phyloP scores from a whole-genome alignment of 2,888 invertebrate genomes.

The Ceriagrion tenellum region DNA sequence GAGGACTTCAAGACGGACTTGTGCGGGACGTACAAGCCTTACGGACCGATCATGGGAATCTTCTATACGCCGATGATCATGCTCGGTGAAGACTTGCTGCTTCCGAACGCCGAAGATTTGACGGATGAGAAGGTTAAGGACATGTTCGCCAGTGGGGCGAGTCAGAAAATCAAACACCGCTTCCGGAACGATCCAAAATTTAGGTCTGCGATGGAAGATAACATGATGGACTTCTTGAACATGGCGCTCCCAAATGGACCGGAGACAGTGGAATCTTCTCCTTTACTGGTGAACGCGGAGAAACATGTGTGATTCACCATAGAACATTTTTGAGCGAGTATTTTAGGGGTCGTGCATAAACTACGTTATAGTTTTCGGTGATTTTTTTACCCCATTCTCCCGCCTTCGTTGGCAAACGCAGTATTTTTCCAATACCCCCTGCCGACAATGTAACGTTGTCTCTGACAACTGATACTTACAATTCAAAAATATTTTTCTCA shows the following conservation, averaged over 20 bases:
- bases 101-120: conserved; percentile 32
- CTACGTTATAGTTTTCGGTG: too few relatives aligned
- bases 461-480: too few relatives aligned
- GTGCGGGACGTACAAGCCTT: not conserved
- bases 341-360: too few relatives aligned
- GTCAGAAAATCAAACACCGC: not conserved
- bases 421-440: too few relatives aligned
- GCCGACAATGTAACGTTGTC: too few relatives aligned
- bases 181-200: not conserved
- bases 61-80: not conserved
- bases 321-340: too few relatives aligned
- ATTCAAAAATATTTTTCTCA: too few relatives aligned
- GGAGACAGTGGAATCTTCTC: not conserved
- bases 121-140: conserved; percentile 10
- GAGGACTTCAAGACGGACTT: not conserved
- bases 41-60: not conserved
- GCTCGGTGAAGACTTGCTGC: conserved; percentile 28
- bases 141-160: not conserved
- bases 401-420: too few relatives aligned
- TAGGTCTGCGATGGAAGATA: not conserved
- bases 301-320: not conserved
- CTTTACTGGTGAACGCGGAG: not conserved
- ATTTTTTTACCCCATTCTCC: too few relatives aligned
- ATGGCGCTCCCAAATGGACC: not conserved
- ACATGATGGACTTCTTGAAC: not conserved